Evolutionary conservation across 2,797 vertebrate genomes (phyloP).

Genomic region (Danio tinwini): DNA sequence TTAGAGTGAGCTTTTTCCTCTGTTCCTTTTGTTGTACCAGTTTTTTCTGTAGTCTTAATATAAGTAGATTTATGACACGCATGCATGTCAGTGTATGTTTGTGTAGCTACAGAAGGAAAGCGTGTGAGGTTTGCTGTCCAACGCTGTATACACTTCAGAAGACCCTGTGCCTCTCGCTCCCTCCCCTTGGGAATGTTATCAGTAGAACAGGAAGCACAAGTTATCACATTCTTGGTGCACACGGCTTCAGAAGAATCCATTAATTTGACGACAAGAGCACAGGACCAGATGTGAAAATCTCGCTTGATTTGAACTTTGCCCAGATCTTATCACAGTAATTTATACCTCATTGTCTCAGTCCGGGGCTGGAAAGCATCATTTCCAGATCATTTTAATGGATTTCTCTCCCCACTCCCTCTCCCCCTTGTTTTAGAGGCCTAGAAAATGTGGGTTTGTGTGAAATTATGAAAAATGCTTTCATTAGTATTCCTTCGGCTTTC

Average conservation of each 20-base stretch:
- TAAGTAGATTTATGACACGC: conserved; percentile 57
- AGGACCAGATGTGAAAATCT: conserved; percentile 92
- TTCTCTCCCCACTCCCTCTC: conserved; percentile 46
- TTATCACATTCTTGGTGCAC: conserved; percentile 83
- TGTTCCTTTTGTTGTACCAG: conserved; percentile 62
- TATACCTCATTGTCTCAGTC: conserved; percentile 82
- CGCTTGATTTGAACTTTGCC: conserved; percentile 82
- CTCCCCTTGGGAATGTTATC: conserved; percentile 69
- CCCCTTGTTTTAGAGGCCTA: conserved; percentile 47
- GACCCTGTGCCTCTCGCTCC: conserved; percentile 51
- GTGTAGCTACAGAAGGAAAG: conserved; percentile 39
- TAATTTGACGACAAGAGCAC: conserved; percentile 87
- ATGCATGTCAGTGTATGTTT: conserved; percentile 58
- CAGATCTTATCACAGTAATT: conserved; percentile 87
- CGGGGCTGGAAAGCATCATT: conserved; percentile 79
- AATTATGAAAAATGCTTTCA: conserved; percentile 58
- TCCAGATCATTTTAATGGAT: conserved; percentile 58
- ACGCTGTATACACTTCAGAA: conserved; percentile 54
- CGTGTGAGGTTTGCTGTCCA: conserved; percentile 57
- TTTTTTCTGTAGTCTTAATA: conserved; percentile 53
- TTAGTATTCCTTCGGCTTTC: conserved; percentile 54
- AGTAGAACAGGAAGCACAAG: conserved; percentile 76
- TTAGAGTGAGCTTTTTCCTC: conserved; percentile 65
- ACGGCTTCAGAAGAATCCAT: conserved; percentile 81
- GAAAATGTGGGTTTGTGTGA: conserved; percentile 51